Evolutionary conservation across 2,797 vertebrate species (phyloP).

Genomic region (Coluber constrictor): DNA sequence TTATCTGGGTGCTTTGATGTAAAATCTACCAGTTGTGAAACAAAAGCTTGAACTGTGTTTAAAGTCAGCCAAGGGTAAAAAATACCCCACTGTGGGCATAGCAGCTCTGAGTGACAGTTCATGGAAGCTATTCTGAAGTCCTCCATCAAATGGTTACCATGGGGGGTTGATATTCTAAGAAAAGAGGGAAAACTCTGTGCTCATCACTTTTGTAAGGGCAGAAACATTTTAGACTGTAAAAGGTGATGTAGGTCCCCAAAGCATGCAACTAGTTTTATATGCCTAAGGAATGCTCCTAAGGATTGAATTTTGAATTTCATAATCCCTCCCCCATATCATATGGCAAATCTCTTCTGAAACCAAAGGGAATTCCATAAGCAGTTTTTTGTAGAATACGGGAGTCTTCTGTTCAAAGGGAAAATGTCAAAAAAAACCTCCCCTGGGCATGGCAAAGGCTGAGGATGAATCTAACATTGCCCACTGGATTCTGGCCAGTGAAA

Average conservation of each 20-base stretch:
- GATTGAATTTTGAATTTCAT: neutral
- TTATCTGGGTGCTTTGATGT: constrained; percentile 51
- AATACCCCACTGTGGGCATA: neutral
- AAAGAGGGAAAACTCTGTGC: neutral
- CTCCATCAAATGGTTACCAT: neutral
- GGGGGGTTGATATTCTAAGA: neutral
- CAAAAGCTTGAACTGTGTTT: constrained; percentile 31
- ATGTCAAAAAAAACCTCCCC: neutral
- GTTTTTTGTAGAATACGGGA: neutral
- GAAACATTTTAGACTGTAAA: neutral
- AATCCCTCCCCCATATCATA: neutral
- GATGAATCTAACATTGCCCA: neutral
- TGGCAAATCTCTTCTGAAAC: neutral
- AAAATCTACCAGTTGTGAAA: constrained; percentile 30
- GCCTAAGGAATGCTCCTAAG: neutral
- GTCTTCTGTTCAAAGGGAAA: neutral
- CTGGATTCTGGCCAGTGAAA: neutral
- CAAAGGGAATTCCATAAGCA: neutral
- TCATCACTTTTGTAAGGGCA: neutral
- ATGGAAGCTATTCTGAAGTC: constrained; percentile 2
- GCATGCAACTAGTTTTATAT: neutral
- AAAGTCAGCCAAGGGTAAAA: constrained; percentile 36
- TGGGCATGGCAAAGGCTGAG: neutral
- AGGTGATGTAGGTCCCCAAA: neutral
- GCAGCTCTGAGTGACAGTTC: neutral